Evolutionary conservation across 2,888 invertebrate species (phyloP), one percentile per base, ranked within the genome.

Genomic region (Pammene aurita): DNA sequence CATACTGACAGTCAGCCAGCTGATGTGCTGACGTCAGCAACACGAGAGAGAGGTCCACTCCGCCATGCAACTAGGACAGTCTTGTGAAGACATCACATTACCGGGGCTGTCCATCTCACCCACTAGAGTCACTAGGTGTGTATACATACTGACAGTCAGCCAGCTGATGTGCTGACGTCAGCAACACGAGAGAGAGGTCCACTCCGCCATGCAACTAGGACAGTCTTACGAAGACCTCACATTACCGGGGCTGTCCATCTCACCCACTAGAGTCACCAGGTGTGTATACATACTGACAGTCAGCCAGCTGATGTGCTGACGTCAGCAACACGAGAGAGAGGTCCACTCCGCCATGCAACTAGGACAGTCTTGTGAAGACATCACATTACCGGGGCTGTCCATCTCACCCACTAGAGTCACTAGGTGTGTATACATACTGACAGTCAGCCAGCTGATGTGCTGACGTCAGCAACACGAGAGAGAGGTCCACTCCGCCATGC

Each of bases 351-450:
- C 97, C 72, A 96, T 98, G 94, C 97, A 97, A 89, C 98, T 98
- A 90, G 98, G 98, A 2, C 97, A 97, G 85, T 98, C 98, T 7
- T 98, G 97, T 95, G 98, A 98, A 87, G 98, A 98, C 88, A 94
- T 98, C 44, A 96, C 96, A 7, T 80, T 94, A 18, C 94, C 94
- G 76, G 93, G 94, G 72, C 89, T 91, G 50, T 84, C 88, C 63
- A 87, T 93, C 89, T 94, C 94, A 0, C 94, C 94, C 72, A 94
- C 94, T 64, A 81, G 92, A 75, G 76, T 82, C 70, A 85, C 87
- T 48, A 93, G 93, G 81, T 94, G 83, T 71, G 84, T 84, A 18
- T 9, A 38, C 10, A 14, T 9, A 70, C 18, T 50, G 18, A 4
- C 11, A 10, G 18, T 26, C 1, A 26, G 10, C 11, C 6, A 26